Conservation (phyloP, 1,140 invertebrate species). For the Varroa destructor region DNA sequence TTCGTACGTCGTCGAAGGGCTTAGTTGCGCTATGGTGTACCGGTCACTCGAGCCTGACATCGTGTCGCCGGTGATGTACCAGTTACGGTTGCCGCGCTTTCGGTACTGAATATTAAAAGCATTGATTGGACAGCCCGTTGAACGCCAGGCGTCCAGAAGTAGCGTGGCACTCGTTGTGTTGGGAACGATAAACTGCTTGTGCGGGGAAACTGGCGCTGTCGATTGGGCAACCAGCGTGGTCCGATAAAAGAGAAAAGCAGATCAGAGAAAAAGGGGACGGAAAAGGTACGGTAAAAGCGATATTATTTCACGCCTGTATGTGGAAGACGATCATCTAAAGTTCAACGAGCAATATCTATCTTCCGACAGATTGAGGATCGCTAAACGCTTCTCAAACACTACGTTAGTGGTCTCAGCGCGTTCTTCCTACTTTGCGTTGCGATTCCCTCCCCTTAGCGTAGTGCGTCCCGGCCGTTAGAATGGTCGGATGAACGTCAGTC, state of each 20-base stretch:
- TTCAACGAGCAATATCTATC: conserved; percentile 26
- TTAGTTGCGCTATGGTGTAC: conserved; percentile 20
- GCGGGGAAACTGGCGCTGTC: conserved; percentile 59
- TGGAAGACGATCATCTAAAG: conserved; percentile 25
- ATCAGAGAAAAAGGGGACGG: too few species aligned
- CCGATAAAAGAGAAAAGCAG: neutral
- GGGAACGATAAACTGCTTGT: conserved; percentile 56
- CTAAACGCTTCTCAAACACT: too few species aligned
- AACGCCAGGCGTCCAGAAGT: conserved; percentile 58
- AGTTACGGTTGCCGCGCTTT: conserved; percentile 19
- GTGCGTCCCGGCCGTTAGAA: too few species aligned
- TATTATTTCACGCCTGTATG: conserved; percentile 8
- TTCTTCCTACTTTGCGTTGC: too few species aligned
- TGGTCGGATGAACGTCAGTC: too few species aligned
- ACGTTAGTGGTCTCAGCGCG: too few species aligned
- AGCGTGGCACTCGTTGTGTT: conserved; percentile 57
- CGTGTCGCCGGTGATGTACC: conserved; percentile 20
- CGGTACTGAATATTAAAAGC: conserved; percentile 62
- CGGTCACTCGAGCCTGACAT: conserved; percentile 20
- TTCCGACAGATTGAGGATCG: too few species aligned
- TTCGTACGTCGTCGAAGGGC: conserved; percentile 4
- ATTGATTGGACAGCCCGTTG: conserved; percentile 60
- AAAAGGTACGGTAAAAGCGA: neutral
- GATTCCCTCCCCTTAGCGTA: too few species aligned
- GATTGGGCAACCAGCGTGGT: neutral